Conservation (phyloP, 2,797 vertebrate species). For the Euthynnus affinis region DNA sequence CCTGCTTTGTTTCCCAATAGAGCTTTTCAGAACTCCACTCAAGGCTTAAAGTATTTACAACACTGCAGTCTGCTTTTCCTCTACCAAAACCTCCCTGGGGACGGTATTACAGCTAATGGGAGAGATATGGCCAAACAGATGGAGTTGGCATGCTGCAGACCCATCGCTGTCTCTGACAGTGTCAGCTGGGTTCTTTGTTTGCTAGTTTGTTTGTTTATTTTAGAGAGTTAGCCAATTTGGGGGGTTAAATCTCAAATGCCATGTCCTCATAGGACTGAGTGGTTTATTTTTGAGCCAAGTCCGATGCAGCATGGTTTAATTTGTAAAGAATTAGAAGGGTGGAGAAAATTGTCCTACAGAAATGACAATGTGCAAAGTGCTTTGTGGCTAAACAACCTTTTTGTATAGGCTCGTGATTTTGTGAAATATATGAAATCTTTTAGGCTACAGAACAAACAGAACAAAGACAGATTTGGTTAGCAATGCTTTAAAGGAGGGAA, state of each 20-base stretch:
- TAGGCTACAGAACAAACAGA: slow-evolving; percentile 28
- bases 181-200: slow-evolving; percentile 25
- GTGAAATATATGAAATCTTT: slow-evolving; percentile 34
- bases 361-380: not conserved
- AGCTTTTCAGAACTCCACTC: slow-evolving; percentile 61
- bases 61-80: slow-evolving; percentile 57
- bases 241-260: slow-evolving; percentile 31
- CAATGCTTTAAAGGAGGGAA: slow-evolving; percentile 19
- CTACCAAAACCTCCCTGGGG: slow-evolving; percentile 53
- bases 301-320: not conserved
- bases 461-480: slow-evolving; percentile 35
- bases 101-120: slow-evolving; percentile 68
- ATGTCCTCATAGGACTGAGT: not conserved
- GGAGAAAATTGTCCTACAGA: not conserved
- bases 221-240: slow-evolving; percentile 14
- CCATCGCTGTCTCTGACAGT: slow-evolving; percentile 32
- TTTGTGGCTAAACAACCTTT: not conserved
- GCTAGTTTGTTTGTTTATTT: slow-evolving; percentile 33
- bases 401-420: not conserved
- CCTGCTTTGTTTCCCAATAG: slow-evolving; percentile 49
- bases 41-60: slow-evolving; percentile 72
- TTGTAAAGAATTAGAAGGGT: slow-evolving; percentile 5
- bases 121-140: slow-evolving; percentile 69
- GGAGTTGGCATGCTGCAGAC: slow-evolving; percentile 60
- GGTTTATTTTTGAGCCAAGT: slow-evolving; percentile 7